Evolutionary conservation across 1,140 invertebrate genomes (phyloP).

Genomic region (Zaprionus tsacasi): DNA sequence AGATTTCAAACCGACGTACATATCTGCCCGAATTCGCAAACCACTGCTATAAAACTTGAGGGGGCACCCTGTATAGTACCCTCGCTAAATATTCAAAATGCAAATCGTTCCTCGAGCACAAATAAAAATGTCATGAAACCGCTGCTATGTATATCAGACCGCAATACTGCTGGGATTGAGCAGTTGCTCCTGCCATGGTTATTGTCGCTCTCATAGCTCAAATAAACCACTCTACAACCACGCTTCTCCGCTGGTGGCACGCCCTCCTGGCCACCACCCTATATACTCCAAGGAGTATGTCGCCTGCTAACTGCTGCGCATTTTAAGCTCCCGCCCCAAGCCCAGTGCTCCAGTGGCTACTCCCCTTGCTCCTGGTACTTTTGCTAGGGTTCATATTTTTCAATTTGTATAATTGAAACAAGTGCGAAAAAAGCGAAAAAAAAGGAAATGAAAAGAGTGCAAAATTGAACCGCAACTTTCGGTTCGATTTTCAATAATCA

Average conservation of each 20-base stretch:
- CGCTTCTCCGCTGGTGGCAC: neutral
- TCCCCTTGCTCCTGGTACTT: neutral
- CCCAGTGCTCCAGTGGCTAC: neutral
- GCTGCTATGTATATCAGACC: neutral
- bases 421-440: constrained; percentile 53
- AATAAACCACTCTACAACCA: neutral
- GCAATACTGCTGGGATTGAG: constrained; percentile 46
- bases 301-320: constrained; percentile 42
- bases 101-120: constrained; percentile 66
- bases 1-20: too few relatives aligned
- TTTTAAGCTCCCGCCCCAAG: constrained; percentile 53
- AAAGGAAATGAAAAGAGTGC: neutral
- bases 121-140: constrained; percentile 63
- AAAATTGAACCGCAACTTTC: constrained; percentile 48
- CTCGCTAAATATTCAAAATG: constrained; percentile 13
- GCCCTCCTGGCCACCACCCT: constrained; percentile 13
- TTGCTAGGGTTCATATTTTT: constrained; percentile 68
- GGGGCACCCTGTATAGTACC: neutral
- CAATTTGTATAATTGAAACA: constrained; percentile 81
- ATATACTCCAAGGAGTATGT: constrained; percentile 16
- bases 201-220: constrained; percentile 8
- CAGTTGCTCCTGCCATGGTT: constrained; percentile 11
- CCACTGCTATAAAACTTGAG: neutral
- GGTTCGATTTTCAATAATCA: constrained; percentile 72
- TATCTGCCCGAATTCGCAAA: too few relatives aligned